Evolutionary conservation across 2,113 vertebrate genomes (phyloP), one percentile per base, ranked within the genome.

Genomic region (Recurvirostra avosetta): DNA sequence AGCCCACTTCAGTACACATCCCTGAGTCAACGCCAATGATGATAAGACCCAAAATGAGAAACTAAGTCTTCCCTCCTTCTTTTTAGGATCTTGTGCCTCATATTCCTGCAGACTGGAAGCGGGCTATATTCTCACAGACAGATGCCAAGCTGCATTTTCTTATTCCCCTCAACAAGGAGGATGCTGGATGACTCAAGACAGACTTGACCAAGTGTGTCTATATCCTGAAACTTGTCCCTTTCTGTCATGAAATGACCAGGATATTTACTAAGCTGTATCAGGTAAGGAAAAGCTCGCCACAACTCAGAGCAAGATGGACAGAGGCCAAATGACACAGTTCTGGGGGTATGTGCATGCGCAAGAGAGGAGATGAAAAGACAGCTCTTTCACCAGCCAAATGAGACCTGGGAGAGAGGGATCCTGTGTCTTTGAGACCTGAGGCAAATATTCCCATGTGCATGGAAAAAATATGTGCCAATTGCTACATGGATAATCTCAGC

Each of bases 251-350:
- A 61, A 41, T 45, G n/a, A n/a, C 72, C 75, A 53, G 29, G 41
- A 10, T 71, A 80, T 68, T 88, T 59, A 45, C 17, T 76, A 55
- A 68, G 55, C 59, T 58, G 11, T 29, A 38, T 45, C 70, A 86
- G 56, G 38, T 61, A 84, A 85, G 65, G 68, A 88, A 80, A 87
- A 62, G 27, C 80, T 78, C 71, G n/a, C 7, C 84, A 78, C 38
- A 65, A 74, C 40, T 52, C 74, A 21, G 25, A 86, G 74, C 0
- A 27, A 62, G n/a, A 92, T 92, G 82, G 61, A 80, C 53, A 56
- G 70, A 81, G 29, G 94, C 92, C 76, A 81, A 96, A 84, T 90
- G 95, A 91, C 93, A 73, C 58, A 74, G 55, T 85, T 90, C 74
- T 95, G 67, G 71, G 38, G 53, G 78, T 36, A 22, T 6, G n/a